Evolutionary conservation across 1,140 invertebrate genomes (phyloP).

Genomic region (Drosophila malerkotliana): DNA sequence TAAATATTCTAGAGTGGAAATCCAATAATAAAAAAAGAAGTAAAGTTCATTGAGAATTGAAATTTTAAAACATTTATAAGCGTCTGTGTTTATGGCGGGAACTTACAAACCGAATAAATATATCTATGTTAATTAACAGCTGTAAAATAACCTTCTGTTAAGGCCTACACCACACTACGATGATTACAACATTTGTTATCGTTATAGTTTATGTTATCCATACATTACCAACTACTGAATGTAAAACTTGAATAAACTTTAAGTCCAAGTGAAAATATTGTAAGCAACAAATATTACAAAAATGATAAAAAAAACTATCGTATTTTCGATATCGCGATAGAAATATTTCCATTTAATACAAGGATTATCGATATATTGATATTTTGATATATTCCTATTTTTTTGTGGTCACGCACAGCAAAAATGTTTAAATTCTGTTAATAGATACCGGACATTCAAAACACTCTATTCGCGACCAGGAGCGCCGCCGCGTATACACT

Average conservation of each 20-base stretch:
- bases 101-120: background rate
- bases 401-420: conserved; percentile 6
- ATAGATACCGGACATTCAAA: conserved; percentile 24
- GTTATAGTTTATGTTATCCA: background rate
- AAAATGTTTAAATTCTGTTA: conserved; percentile 66
- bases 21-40: too few species aligned
- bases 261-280: too few species aligned
- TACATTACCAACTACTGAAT: too few species aligned
- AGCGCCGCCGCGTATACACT: background rate
- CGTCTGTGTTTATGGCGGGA: background rate
- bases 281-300: too few species aligned
- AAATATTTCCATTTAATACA: too few species aligned
- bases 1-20: too few species aligned
- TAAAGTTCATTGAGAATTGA: too few species aligned
- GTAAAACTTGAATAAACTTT: too few species aligned
- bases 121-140: background rate
- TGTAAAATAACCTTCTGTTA: background rate
- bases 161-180: background rate
- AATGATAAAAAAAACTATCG: too few species aligned
- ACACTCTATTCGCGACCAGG: conserved; percentile 23
- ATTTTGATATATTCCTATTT: background rate
- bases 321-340: too few species aligned
- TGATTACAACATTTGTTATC: background rate
- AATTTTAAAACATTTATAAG: too few species aligned
- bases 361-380: too few species aligned